phyloP scores from a whole-genome alignment of 2,797 vertebrate species.

The Sylvilagus floridanus region DNA sequence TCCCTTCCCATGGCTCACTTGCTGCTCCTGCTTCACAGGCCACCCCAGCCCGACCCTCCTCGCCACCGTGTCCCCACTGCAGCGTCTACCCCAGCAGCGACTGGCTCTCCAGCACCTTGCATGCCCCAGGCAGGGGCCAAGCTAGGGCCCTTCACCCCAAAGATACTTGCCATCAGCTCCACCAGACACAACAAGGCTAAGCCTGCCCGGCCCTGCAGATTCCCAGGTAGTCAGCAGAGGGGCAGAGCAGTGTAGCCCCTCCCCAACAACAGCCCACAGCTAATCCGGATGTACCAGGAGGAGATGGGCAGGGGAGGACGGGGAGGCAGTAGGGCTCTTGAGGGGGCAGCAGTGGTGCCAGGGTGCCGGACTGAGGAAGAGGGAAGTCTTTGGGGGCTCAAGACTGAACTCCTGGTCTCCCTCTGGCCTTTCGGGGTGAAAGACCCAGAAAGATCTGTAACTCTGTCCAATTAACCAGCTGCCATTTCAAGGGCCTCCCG shows the following conservation, averaged over 20 bases:
- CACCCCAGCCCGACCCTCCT: background rate
- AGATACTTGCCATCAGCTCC: background rate
- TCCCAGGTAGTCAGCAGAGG: conserved; percentile 16
- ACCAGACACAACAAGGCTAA: background rate
- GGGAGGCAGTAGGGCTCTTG: background rate
- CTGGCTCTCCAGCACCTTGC: conserved; percentile 87
- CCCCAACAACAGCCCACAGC: background rate
- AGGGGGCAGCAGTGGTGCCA: background rate
- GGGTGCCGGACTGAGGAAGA: background rate
- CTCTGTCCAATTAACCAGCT: conserved; percentile 9
- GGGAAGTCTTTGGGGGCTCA: background rate
- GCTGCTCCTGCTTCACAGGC: background rate
- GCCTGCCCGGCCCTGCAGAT: background rate
- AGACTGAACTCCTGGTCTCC: background rate
- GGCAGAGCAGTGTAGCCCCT: background rate
- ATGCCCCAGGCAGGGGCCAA: conserved; percentile 71
- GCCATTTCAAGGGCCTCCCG: background rate
- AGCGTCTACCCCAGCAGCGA: background rate
- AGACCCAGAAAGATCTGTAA: background rate
- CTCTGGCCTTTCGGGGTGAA: background rate
- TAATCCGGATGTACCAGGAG: conserved; percentile 59
- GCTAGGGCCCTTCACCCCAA: conserved; percentile 6
- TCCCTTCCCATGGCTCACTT: background rate
- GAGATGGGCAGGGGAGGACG: background rate
- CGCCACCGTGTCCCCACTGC: background rate